Base-by-base conservation (phyloP, 2,113 vertebrate species). In the Sorex fumeus region DNA sequence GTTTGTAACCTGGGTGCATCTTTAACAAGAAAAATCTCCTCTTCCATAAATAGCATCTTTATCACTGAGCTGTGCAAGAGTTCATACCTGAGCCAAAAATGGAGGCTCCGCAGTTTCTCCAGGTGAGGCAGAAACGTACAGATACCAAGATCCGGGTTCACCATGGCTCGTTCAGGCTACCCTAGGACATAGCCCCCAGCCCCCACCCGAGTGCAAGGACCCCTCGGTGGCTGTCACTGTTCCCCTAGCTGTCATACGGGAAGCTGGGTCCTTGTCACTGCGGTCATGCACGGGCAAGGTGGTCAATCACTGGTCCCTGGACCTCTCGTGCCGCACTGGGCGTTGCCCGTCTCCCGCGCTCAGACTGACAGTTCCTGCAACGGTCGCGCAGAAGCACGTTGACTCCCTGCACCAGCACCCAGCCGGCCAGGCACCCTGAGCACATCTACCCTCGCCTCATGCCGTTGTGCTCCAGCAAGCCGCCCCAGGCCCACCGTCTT, bases 401-500 rank as follows among this genome's bases (percentile, higher is more conserved):
- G 40, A 40, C 40, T 40, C 7, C 40, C 7, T 40, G 40, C 40
- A 40, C 40, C 40, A 7, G 40, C 7, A 40, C 40, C 40, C 3
- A 7, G 40, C 40, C 40, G 40, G 40, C 40, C 40, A 3, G 40
- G 99, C 0, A 98, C 99, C 96, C 99, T 99, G 84, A 99, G 99
- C 10, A 99, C 40, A 40, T 40, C 40, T 40, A 40, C 40, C 40
- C 40, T 7, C 97, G 0, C 99, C 40, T 40, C 40, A 40, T 40
- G 4, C 40, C 40, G 40, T 40, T 40, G 40, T 7, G 40, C 40
- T 40, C 40, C 40, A 40, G 40, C 4, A 40, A 40, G 40, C 40
- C 40, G 7, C 40, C 40, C 96, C 96, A 99, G 97, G 60, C 99
- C 99, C 1, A 99, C 99, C 99, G 99, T 99, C 97, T 99, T 99